Evolutionary conservation across 1,140 invertebrate species (phyloP).

Genomic region (Drosophila bipectinata): DNA sequence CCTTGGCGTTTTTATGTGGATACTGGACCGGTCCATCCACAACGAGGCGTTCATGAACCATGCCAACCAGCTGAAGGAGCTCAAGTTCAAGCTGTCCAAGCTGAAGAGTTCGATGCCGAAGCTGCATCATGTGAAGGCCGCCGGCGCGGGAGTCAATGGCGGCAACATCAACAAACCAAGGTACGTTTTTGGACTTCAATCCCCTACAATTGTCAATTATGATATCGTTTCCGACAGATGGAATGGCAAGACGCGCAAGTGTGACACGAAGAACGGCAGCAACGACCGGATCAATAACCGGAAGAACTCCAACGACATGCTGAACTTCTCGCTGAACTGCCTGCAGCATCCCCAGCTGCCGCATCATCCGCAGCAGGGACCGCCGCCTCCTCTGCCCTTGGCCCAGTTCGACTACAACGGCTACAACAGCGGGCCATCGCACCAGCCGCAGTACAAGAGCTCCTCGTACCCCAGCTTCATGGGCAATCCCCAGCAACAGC

Average conservation of each 20-base stretch:
- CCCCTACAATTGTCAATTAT: background rate
- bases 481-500: conserved; percentile 62
- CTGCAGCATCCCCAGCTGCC: conserved; percentile 61
- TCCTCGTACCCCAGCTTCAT: conserved; percentile 85
- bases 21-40: conserved; percentile 79
- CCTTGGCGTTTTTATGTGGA: conserved; percentile 73
- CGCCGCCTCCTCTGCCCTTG: conserved; percentile 29
- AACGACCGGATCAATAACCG: conserved; percentile 81
- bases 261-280: conserved; percentile 77
- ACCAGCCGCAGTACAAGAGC: conserved; percentile 83
- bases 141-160: conserved; percentile 39
- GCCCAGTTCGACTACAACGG: conserved; percentile 65
- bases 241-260: conserved; percentile 79
- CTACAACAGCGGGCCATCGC: conserved; percentile 41
- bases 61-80: conserved; percentile 79
- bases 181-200: conserved; percentile 13
- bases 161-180: conserved; percentile 74
- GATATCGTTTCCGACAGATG: conserved; percentile 47
- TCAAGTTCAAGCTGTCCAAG: conserved; percentile 81
- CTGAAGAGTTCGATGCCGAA: conserved; percentile 80
- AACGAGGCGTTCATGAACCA: conserved; percentile 82
- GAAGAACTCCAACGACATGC: conserved; percentile 81
- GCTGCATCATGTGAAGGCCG: conserved; percentile 71
- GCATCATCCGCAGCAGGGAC: conserved; percentile 63
- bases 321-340: conserved; percentile 71